A percentile compares a stretch with the other conserved stretches of the same genome.
phyloP scores from a whole-genome alignment of 2,797 vertebrate genomes.

The Etheostoma perlongum region DNA sequence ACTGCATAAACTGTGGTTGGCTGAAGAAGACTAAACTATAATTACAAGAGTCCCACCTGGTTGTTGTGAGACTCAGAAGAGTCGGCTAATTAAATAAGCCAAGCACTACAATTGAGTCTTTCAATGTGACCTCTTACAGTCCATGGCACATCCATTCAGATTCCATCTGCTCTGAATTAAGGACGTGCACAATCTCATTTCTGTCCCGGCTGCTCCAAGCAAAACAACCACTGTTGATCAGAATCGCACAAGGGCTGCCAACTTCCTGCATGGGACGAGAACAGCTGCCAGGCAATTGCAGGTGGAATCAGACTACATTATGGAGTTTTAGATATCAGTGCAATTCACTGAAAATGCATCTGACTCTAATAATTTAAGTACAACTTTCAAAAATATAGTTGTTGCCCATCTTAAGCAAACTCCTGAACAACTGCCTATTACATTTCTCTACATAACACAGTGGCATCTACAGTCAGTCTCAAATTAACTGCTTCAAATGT shows the following conservation, averaged over 20 bases:
- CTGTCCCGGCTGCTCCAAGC: conserved; percentile 66
- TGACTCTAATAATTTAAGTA: background rate
- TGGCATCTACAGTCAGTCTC: background rate
- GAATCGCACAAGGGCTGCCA: conserved; percentile 68
- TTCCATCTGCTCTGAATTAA: conserved; percentile 81
- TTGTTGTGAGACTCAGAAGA: conserved; percentile 64
- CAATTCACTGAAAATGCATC: background rate
- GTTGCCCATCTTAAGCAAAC: background rate
- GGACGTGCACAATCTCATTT: conserved; percentile 72
- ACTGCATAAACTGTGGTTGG: conserved; percentile 28
- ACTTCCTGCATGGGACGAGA: conserved; percentile 58
- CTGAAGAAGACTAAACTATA: conserved; percentile 48
- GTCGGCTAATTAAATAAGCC: conserved; percentile 76
- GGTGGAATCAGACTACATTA: conserved; percentile 49
- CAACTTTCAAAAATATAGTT: background rate
- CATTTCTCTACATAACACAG: background rate
- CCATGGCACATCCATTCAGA: conserved; percentile 75
- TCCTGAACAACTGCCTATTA: background rate
- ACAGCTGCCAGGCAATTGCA: conserved; percentile 69
- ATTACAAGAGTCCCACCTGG: conserved; percentile 69
- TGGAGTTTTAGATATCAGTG: conserved; percentile 23
- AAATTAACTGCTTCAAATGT: background rate
- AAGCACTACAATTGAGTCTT: conserved; percentile 74
- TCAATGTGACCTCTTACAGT: conserved; percentile 77
- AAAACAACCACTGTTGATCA: conserved; percentile 75